phyloP scores from a whole-genome alignment of 2,113 vertebrate genomes.

The Megaleporinus macrocephalus region DNA sequence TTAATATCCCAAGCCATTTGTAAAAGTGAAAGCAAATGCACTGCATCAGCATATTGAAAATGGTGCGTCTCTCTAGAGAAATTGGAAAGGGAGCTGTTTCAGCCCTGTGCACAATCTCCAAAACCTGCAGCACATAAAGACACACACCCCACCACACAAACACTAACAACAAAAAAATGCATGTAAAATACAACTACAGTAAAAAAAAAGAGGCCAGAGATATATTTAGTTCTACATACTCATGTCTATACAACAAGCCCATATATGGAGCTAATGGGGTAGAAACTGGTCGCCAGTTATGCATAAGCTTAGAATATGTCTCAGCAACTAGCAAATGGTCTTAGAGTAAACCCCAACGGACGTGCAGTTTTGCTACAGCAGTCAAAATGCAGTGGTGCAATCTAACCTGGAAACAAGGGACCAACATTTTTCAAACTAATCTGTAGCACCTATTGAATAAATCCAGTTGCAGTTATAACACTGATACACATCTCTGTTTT shows the following conservation, averaged over 20 bases:
- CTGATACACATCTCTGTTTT: too few relatives aligned
- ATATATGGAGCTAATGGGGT: neutral
- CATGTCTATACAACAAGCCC: neutral
- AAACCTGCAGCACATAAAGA: conserved; percentile 1
- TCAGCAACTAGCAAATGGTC: neutral
- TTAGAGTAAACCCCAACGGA: neutral
- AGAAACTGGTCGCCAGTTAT: neutral
- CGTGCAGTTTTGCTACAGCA: neutral
- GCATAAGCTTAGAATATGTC: neutral
- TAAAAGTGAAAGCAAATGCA: conserved; percentile 59
- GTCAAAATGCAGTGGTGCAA: neutral
- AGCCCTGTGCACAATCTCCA: conserved; percentile 24
- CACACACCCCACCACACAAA: neutral
- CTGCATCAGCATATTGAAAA: conserved; percentile 69
- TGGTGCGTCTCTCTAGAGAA: conserved; percentile 54
- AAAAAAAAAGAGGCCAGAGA: neutral
- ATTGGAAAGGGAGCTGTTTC: conserved; percentile 45
- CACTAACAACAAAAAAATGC: neutral
- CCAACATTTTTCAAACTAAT: neutral
- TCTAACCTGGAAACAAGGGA: neutral
- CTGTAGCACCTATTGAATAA: neutral
- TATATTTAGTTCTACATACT: neutral
- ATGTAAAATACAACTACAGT: neutral
- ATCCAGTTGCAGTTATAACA: too few relatives aligned
- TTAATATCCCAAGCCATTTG: conserved; percentile 70